A percentile compares a stretch with the other conserved stretches of the same genome.
Conservation (phyloP, 2,797 vertebrate genomes). For the Toxotes lorentzi region DNA sequence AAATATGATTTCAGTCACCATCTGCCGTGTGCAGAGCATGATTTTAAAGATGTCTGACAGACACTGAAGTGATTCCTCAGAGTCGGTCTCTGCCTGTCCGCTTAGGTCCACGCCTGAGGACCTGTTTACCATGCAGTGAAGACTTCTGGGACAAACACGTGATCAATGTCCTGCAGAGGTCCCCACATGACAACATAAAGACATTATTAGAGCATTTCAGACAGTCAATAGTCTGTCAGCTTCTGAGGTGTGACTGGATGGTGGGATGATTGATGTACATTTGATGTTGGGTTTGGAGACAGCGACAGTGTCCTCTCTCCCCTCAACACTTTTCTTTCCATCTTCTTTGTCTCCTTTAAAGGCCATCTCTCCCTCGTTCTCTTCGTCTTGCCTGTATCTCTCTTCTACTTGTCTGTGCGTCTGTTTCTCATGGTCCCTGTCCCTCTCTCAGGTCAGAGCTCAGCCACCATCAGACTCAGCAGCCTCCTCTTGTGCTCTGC, state of each 20-base stretch:
- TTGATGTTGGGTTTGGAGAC: slow-evolving; percentile 16
- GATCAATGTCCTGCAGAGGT: neutral
- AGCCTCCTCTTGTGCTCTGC: slow-evolving; percentile 23
- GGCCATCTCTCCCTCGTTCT: neutral
- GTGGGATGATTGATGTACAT: neutral
- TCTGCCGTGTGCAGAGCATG: neutral
- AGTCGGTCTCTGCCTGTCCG: neutral
- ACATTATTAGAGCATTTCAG: neutral
- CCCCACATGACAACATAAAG: slow-evolving; percentile 16
- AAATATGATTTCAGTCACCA: slow-evolving; percentile 9
- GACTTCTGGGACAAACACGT: slow-evolving; percentile 8
- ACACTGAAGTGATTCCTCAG: neutral
- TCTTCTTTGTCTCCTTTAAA: slow-evolving; percentile 1
- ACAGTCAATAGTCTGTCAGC: slow-evolving; percentile 4
- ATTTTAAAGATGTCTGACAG: neutral
- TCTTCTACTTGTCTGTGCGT: neutral
- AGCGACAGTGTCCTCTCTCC: neutral
- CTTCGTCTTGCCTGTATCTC: neutral
- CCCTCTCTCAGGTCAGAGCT: slow-evolving; percentile 16
- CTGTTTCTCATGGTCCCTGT: neutral
- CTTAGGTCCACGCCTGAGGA: neutral
- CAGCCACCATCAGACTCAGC: slow-evolving; percentile 12
- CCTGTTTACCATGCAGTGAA: slow-evolving; percentile 21
- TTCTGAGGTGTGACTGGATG: slow-evolving; percentile 17
- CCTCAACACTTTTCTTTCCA: neutral